Conservation (phyloP, 2,797 vertebrate species). For the Pogoniulus pusillus region DNA sequence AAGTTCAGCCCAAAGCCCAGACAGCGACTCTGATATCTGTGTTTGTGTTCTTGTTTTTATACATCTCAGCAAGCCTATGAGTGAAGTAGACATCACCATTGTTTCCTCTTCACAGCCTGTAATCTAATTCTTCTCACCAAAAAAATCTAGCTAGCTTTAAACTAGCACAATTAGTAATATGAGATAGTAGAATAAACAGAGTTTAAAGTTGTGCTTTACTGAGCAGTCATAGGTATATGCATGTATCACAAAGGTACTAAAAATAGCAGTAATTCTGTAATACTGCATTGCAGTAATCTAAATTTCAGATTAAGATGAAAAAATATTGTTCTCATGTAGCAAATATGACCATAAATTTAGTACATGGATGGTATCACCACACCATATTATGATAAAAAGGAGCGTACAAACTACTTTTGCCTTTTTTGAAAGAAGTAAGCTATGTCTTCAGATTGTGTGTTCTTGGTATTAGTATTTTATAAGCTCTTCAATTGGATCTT, state of each 20-base stretch:
- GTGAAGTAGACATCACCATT: too few relatives aligned
- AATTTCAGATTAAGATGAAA: background rate
- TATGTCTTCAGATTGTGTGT: background rate
- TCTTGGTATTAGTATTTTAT: background rate
- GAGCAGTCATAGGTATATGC: background rate
- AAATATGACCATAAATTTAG: background rate
- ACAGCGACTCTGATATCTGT: too few relatives aligned
- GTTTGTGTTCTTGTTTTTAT: too few relatives aligned
- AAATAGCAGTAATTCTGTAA: background rate
- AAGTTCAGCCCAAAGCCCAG: too few relatives aligned
- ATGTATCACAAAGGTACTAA: background rate
- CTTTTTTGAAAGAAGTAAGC: background rate
- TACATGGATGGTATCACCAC: background rate
- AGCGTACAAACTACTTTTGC: background rate
- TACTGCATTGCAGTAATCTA: background rate
- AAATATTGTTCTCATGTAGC: background rate
- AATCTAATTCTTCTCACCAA: too few relatives aligned
- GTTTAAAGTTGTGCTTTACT: background rate
- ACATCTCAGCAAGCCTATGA: too few relatives aligned
- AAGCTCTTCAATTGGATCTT: background rate
- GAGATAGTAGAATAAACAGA: background rate
- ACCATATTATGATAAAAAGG: background rate
- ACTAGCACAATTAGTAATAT: slow-evolving; percentile 29
- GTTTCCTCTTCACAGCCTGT: too few relatives aligned
- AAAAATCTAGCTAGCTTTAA: too few relatives aligned